Conservation (phyloP, 2,113 vertebrate genomes). For the Rafetus swinhoei region DNA sequence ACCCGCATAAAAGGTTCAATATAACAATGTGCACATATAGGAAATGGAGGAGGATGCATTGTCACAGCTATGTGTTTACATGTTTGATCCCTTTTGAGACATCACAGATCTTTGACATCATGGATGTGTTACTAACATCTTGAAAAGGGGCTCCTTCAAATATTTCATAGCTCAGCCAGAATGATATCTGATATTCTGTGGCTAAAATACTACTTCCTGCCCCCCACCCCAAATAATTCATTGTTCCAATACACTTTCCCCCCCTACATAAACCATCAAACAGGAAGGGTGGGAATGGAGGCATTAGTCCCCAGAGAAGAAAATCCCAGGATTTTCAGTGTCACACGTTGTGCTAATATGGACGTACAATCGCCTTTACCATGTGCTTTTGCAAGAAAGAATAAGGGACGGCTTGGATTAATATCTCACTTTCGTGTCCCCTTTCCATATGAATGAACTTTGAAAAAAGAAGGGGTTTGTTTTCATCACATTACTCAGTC, state of each 20-base stretch:
- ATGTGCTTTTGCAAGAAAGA: not conserved
- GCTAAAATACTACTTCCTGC: not conserved
- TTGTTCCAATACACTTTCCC: not conserved
- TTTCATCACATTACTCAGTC: not conserved
- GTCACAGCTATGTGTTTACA: conserved; percentile 1
- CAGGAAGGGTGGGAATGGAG: not conserved
- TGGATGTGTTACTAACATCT: conserved; percentile 25
- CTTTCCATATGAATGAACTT: not conserved
- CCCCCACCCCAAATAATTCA: not conserved
- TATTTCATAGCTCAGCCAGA: not conserved
- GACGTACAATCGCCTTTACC: accelerated
- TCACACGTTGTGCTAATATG: not conserved
- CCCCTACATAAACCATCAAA: conserved; percentile 1
- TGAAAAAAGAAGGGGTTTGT: not conserved
- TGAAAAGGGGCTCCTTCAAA: not conserved
- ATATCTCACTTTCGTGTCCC: not conserved
- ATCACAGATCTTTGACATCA: not conserved
- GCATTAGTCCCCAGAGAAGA: not conserved
- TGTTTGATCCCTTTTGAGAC: conserved; percentile 55
- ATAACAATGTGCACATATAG: conserved; percentile 28
- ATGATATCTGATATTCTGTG: not conserved
- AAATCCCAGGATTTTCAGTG: not conserved
- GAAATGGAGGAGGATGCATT: conserved; percentile 32
- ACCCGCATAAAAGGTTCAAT: not conserved
- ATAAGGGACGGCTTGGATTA: not conserved